Evolutionary conservation across 2,113 vertebrate species (phyloP), one percentile per base, ranked within the genome.

Genomic region (pig (Sus scrofa)): DNA sequence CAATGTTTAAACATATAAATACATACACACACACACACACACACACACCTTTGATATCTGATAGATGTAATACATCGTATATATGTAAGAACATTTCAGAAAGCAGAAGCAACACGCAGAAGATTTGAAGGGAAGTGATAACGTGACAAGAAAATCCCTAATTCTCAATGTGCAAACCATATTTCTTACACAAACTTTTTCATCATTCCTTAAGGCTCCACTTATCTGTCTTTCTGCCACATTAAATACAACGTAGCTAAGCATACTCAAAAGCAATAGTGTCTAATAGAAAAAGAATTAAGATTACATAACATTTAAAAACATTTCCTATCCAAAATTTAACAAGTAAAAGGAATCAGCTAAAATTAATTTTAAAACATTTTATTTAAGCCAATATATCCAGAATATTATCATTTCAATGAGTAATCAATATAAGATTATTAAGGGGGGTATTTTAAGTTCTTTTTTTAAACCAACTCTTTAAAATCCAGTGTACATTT

Each of bases 141-240:
- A 2, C 10, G 65, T 39, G 34, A 78, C 11, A 86, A 32, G 34
- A 67, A 86, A 89, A 73, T 78, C 44, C 19, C 50, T 71, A 65
- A 37, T 58, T 81, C 19, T 85, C 13, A 44, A 71, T 62, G 24
- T 93, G 22, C 32, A 95, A 85, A 86, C 27, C 13, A 93, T 13
- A 89, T 32, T 87, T 87, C 68, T 91, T 60, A 92, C 34, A 65
- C 18, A 83, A 88, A 81, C 8, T 56, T 70, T 82, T 90, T 71
- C 50, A 74, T 34, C 63, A 22, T 22, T 44, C 27, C 19, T 39
- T 83, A 50, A 39, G 13, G 62, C 13, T 82, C 56, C 19, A 78
- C 15, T 75, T 52, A 63, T 34, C 32, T 60, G 11, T 24, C 34
- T 85, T 73, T 79, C 65, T 84, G 60, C 34, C 82, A 78, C 30